Evolutionary conservation across 2,888 invertebrate species (phyloP).

Genomic region (Brachylomia viminalis): DNA sequence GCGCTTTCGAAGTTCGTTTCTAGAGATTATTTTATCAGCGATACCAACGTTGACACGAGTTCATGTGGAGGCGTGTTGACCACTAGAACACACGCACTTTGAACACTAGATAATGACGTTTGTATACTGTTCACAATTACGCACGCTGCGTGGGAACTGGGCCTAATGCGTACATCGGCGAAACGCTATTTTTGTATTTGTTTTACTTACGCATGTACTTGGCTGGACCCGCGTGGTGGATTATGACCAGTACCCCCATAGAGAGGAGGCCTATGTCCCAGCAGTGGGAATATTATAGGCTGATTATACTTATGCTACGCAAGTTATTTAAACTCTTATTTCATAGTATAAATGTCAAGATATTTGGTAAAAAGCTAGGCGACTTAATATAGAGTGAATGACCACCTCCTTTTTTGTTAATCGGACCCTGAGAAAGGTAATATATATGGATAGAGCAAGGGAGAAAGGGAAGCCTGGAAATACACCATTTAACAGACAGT

Average conservation of each 20-base stretch:
- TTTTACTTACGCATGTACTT: neutral
- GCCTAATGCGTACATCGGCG: neutral
- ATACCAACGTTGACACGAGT: neutral
- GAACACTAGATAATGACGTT: neutral
- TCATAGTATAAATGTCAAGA: too few relatives aligned
- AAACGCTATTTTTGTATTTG: neutral
- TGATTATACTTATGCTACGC: neutral
- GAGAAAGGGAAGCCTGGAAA: neutral
- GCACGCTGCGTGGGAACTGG: neutral
- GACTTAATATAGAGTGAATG: neutral
- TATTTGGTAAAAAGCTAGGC: neutral
- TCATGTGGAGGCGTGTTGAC: neutral
- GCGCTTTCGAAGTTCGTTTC: neutral
- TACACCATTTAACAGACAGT: neutral
- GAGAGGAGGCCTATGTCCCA: neutral
- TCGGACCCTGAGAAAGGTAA: neutral
- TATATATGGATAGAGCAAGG: neutral
- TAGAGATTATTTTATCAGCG: neutral
- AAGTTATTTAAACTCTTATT: neutral
- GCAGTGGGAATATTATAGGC: neutral
- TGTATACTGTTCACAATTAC: neutral
- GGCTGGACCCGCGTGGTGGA: neutral
- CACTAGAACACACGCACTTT: neutral
- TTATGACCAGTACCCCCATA: neutral
- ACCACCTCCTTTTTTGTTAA: neutral